These are phyloP conservation scores for Argyrosomus regius DNA, from an alignment of 2,797 vertebrate genomes.

Conservation along the genomic window DNA sequence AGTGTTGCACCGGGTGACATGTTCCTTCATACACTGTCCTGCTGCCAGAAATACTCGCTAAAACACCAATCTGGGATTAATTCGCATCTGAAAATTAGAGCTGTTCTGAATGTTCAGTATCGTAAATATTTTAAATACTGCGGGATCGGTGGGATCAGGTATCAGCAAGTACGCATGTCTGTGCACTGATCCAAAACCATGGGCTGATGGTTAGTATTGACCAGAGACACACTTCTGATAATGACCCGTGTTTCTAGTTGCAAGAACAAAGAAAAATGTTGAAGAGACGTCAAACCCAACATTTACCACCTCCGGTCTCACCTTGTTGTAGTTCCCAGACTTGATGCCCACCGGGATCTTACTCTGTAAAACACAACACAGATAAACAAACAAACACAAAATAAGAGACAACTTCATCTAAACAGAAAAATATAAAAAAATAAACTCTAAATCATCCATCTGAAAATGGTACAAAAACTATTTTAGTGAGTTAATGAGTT, in stretches of 20 bases:
- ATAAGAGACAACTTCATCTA: background rate
- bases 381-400: background rate
- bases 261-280: background rate
- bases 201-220: background rate
- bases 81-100: too few relatives aligned
- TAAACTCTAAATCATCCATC: background rate
- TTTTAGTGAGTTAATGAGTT: background rate
- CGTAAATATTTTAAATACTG: too few relatives aligned
- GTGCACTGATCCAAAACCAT: too few relatives aligned
- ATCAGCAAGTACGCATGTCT: too few relatives aligned
- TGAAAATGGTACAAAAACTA: background rate
- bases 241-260: background rate
- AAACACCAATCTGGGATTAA: too few relatives aligned
- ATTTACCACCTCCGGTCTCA: constrained; percentile 69
- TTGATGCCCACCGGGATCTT: constrained; percentile 96
- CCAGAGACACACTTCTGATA: background rate
- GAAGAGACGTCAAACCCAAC: background rate
- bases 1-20: too few relatives aligned
- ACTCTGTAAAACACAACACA: constrained; percentile 84
- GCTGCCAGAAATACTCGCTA: too few relatives aligned
- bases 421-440: background rate
- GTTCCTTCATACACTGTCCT: too few relatives aligned
- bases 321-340: constrained; percentile 96
- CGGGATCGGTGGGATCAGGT: too few relatives aligned
- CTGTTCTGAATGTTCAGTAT: too few relatives aligned